phyloP scores from a whole-genome alignment of 2,888 invertebrate species.

The Mesoligia furuncula region DNA sequence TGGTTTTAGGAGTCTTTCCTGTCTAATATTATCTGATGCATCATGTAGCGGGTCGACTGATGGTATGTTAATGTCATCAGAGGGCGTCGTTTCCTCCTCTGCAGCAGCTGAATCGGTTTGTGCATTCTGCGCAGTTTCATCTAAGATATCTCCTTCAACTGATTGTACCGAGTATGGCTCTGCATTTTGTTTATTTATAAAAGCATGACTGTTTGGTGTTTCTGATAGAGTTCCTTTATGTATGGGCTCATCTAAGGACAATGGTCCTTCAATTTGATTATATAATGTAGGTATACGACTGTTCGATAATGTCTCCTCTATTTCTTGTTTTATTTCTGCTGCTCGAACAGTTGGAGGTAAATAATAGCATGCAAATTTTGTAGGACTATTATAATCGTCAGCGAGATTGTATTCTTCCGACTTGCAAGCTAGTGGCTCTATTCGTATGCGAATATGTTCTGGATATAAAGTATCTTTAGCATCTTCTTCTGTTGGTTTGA shows the following conservation, averaged over 20 bases:
- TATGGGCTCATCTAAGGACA: not conserved
- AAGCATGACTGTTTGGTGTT: not conserved
- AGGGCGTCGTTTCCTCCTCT: not conserved
- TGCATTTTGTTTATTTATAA: not conserved
- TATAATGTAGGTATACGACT: not conserved
- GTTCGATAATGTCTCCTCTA: not conserved
- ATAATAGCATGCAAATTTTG: not conserved
- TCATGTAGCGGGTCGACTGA: not conserved
- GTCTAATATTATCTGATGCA: not conserved
- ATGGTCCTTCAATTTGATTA: not conserved
- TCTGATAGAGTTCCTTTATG: no score
- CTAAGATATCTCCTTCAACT: not conserved
- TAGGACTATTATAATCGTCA: not conserved
- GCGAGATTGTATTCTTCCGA: not conserved
- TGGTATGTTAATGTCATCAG: not conserved
- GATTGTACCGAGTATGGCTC: not conserved
- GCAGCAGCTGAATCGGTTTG: not conserved
- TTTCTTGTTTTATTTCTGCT: not conserved
- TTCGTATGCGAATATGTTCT: constrained; percentile 48
- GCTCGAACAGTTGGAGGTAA: not conserved
- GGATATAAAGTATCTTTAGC: constrained; percentile 3
- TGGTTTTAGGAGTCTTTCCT: not conserved
- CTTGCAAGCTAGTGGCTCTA: not conserved
- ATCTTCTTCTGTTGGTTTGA: not conserved
- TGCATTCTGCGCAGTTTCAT: not conserved